Base-by-base conservation (phyloP, 2,113 vertebrate species). In the Notiomystis cincta region DNA sequence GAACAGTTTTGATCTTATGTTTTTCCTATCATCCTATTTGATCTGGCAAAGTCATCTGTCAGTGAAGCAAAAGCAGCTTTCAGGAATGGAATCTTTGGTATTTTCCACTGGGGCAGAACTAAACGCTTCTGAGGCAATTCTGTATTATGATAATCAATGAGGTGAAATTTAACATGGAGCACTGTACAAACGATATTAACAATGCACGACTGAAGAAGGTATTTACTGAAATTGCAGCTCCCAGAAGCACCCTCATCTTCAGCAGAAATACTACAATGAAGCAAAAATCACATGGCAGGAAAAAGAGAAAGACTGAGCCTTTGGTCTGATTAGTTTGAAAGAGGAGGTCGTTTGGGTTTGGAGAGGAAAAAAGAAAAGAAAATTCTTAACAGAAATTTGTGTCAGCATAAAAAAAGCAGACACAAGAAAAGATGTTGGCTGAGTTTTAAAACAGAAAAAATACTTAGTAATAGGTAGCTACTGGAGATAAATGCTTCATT, bases 61-160 rank as follows among this genome's bases (percentile, higher is more conserved):
- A 90, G 80, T 51, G 65, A 93, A 96, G 91, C 47, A 93, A 91
- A 94, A 86, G 57, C 31, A 91, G 65, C 61, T 95, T 91, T 91
- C 44, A 88, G 42, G 91, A 96, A 95, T 94, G 96, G 96, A 82
- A 96, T 96, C 87, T 94, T 70, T 80, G 97, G 96, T 93, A 97
- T 97, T 96, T 93, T 91, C 56, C 67, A 58, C 67, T 40, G 33
- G 44, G 70, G 80, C 53, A 94, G 81, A 89, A 89, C 54, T 88
- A 79, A 82, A 61, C n/a, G n/a, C 23, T 81, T 82, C 61, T 93
- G 77, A 80, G 85, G 83, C 28, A 86, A 80, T 91, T 94, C 73
- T 35, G 42, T 53, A 70, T 93, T 88, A 90, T 77, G 48, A 93
- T 84, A 94, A 91, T 72, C 95, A 93, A 64, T 91, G 87, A 91